These are phyloP conservation scores for Rhynchonycteris naso DNA, from an alignment of 2,797 vertebrate genomes.

Conservation along the genomic window DNA sequence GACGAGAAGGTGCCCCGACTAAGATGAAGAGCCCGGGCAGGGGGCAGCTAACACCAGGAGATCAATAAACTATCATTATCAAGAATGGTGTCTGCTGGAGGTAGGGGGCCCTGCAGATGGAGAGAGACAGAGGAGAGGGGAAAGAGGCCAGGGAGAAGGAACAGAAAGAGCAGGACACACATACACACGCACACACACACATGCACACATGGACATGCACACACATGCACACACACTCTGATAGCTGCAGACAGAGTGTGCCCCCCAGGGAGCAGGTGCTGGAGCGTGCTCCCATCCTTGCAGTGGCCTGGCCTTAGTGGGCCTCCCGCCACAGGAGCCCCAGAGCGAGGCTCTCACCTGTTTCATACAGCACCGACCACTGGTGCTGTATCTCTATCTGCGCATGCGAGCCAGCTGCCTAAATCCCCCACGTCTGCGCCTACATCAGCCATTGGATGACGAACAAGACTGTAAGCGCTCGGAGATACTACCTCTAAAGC, in stretches of 20 bases:
- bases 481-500: rapidly evolving
- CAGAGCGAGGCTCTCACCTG: rapidly evolving
- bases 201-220: background rate
- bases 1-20: background rate
- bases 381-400: background rate
- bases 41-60: background rate
- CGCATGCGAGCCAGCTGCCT: rapidly evolving
- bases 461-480: background rate
- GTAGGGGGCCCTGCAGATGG: background rate
- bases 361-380: rapidly evolving
- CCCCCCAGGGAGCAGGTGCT: background rate
- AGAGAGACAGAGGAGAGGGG: background rate
- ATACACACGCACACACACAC: no score
- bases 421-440: background rate
- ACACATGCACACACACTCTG: background rate
- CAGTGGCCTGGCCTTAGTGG: background rate
- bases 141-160: background rate
- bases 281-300: background rate
- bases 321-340: rapidly evolving
- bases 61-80: constrained; percentile 70
- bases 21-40: background rate
- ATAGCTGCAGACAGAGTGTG: no score
- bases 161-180: background rate
- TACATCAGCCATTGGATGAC: background rate
- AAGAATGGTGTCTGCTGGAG: background rate